Evolutionary conservation across 2,797 vertebrate genomes (phyloP), one percentile per base, ranked within the genome.

Genomic region (Chelon auratus): DNA sequence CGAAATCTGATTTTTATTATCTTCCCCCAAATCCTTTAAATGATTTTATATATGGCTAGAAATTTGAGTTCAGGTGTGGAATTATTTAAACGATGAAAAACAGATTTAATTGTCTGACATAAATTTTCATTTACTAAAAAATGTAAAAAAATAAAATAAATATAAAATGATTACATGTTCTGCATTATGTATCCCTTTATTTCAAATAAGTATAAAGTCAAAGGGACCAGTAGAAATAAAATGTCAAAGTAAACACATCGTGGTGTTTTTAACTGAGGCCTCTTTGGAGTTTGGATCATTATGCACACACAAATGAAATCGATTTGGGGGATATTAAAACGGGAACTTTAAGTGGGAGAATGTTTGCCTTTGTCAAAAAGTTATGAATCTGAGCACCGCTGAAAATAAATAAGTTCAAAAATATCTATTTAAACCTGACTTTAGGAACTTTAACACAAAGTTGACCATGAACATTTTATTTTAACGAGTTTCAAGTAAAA

Each of bases 261-360:
- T 57, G 48, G 12, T 1, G 10, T 55, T 58, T 18, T 50, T 54
- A 24, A 20, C 0, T 14, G 26, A 76, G 62, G 72, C 64, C 64
- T 78, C 45, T 24, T 2, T 54, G 26, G 24, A 40, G 18, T 59
- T 58, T 53, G 5, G 5, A 57, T n/a, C 13, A 26, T 11, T 43
- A 10, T 10, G 11, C 18, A 22, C 14, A 43, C 2, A 13, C 1
- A 22, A 7, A 43, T 42, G 20, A 15, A 37, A 39, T 30, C 6
- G 17, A 1, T 18, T 26, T 63, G 10, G 0, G 2, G 0, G 57
- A 3, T 58, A 62, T 56, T 53, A 15, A 56, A 26, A 3, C 1
- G 17, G 26, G 3, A 14, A 0, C 45, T 55, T 62, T 26, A 48
- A 26, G 3, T 3, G 8, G 6, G 5, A 50, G 4, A 9, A 30